Evolutionary conservation across 2,888 invertebrate genomes (phyloP), one percentile per base, ranked within the genome.

Genomic region (Aethes cnicana): DNA sequence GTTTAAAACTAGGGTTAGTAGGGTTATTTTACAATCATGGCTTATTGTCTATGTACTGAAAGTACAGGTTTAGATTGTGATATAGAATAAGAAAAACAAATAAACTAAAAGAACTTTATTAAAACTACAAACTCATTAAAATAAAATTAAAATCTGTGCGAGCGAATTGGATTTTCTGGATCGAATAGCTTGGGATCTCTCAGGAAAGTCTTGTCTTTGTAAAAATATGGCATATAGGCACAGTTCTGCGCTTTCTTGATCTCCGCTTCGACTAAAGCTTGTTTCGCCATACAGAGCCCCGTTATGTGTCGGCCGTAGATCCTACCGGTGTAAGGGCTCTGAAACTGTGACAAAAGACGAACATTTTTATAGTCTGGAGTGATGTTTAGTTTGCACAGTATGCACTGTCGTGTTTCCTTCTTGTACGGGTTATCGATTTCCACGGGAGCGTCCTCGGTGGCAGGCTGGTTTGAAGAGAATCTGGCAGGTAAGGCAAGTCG

Each of bases 221-320:
- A 91, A 68, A 94, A 94, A 47, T 91, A 91, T 0, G 95, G 93
- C 97, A 99, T 97, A 53, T 95, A 92, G 64, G 96, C 96, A 66
- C 94, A 92, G 63, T 84, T 90, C 72, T 95, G 95, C 0, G 98
- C 94, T 70, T 95, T 94, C 0, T 64, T 68, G 25, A 98, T 95
- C 74, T 96, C 95, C 3, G 68, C 73, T 72, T 95, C 94, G 0
- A 98, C 92, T 61, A 91, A 80, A 33, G 89, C 88, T 66, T 98
- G 98, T 75, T 97, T 96, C 4, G 84, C 75, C 71, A 92, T 91
- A 74, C 99, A 99, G 32, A 99, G 91, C 0, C 99, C 97, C 3
- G 99, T 99, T 30, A 99, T 96, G 68, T 98, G 96, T 47, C 95
- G 92, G 0, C 96, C 97, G 75, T 98, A 99, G 56, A 98, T 93